Base-by-base conservation (phyloP, 1,140 invertebrate species). In the Ditylenchus dipsaci region DNA sequence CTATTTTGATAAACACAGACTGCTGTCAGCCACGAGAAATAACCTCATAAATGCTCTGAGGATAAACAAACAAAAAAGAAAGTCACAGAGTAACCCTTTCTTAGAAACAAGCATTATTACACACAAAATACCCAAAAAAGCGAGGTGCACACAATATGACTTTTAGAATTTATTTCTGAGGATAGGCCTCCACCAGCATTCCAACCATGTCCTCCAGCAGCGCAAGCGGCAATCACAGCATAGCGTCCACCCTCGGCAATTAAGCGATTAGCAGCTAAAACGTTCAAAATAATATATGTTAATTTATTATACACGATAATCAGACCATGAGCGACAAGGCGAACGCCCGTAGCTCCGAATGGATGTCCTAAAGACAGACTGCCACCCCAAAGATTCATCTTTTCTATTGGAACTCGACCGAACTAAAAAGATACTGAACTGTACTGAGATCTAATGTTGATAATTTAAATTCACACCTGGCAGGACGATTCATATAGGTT, bases 341-440 rank as follows among this genome's bases (percentile, higher is more conserved):
- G 85, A 13, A 90, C 85, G 79, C 90, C 96, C 59, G 96, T 99
- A 47, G 96, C 96, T 43, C 93, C 96, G 85, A 99, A 99, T 17
- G 96, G 96, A 88, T 99, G 96, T 58, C 96, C 96, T 77, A 99
- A 90, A 8, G 93, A 96, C 1, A 99, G 86, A 0, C 93, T 97
- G 47, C 96, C 96, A 69, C 96, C 96, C 95, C 95, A 98, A 3
- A 86, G 86, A 84, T 99, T 99, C 85, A 95, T 91, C 84, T 98
- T 98, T 45, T 88, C 89, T 76, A 97, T 77, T 78, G 92, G 90
- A 0, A 93, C 90, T 7, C 88, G 83, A 23, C 95, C 95, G 53
- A 93, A 88, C 84, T 87, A 97, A 38, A n/a, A 38, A 38, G 33
- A 11, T 38, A 5, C 11, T 38, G 11, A 38, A 38, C 3, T 38